Evolutionary conservation across 1,140 invertebrate species (phyloP).

Genomic region (Akabosia matsudoensis): DNA sequence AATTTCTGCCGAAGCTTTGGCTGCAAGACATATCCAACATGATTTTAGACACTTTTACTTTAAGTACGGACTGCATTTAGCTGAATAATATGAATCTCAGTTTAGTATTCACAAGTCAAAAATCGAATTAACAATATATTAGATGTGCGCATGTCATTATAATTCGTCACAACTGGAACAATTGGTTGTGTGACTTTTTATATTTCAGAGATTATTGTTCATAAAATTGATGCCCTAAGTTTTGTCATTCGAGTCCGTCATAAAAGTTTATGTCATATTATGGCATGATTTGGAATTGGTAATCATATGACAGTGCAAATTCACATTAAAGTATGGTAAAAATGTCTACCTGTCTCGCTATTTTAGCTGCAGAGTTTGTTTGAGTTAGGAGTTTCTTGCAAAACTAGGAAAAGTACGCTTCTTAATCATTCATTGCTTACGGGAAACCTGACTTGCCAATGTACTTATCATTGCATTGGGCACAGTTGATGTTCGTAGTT

Average conservation of each 20-base stretch:
- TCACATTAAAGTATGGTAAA: not conserved
- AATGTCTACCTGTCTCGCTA: not conserved
- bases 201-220: no score
- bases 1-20: no score
- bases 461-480: no score
- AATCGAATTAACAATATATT: not conserved
- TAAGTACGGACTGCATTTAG: no score
- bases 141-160: not conserved
- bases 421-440: no score
- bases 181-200: not conserved
- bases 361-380: not conserved
- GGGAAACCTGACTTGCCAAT: no score
- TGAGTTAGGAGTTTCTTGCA: not conserved
- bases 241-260: no score
- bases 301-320: not conserved
- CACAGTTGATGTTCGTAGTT: no score
- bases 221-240: no score
- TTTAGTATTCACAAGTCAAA: not conserved
- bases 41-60: constrained; percentile 12
- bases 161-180: not conserved
- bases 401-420: no score
- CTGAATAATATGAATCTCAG: no score
- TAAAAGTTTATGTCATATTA: no score
- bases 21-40: not conserved
- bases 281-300: not conserved